Base-by-base conservation (phyloP, 2,797 vertebrate species). In the Eulemur albifrons region DNA sequence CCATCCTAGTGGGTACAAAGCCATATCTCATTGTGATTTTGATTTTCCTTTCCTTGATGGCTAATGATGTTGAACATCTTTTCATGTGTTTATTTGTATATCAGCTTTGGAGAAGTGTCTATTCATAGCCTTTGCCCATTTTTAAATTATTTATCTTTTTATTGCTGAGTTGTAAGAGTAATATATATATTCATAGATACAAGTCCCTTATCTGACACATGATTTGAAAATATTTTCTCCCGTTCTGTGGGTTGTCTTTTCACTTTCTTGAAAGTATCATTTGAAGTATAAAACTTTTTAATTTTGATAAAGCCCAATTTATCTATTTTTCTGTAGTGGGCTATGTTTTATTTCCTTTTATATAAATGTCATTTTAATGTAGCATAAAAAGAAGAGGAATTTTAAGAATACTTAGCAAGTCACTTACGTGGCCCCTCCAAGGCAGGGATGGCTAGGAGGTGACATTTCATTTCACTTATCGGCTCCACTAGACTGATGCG, bases 21-120 rank as follows among this genome's bases (percentile, higher is more conserved):
- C 1, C 13, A 11, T 0, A 0, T 43, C 50, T 45, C 40, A 2
- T 0, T 3, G 84, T 12, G 67, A 23, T 4, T 45, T 15, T 13
- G n/a, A 50, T 6, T 23, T 4, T 3, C 11, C 2, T 11, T 17
- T 83, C 45, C 13, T 18, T 5, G 0, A 7, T 17, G 63, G 27
- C 61, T 63, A 3, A 1, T 3, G 63, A 9, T 0, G 35, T 5
- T 1, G 38, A 30, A 12, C 14, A 9, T 10, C 61, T 59, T 35
- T 21, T 21, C 14, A 0, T 15, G 32, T 35, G 20, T 25, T 69
- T 11, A 10, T 0, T 7, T 59, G 25, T 59, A 2, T 20, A 12
- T 35, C 54, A 40, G 14, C 61, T 83, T 25, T 35, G 69, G 40
- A 54, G 35, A 4, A 32, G 27, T 12, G n/a, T 52, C 32, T 50